Conservation (phyloP, 2,797 vertebrate genomes). For the Acipenser oxyrinchus region DNA sequence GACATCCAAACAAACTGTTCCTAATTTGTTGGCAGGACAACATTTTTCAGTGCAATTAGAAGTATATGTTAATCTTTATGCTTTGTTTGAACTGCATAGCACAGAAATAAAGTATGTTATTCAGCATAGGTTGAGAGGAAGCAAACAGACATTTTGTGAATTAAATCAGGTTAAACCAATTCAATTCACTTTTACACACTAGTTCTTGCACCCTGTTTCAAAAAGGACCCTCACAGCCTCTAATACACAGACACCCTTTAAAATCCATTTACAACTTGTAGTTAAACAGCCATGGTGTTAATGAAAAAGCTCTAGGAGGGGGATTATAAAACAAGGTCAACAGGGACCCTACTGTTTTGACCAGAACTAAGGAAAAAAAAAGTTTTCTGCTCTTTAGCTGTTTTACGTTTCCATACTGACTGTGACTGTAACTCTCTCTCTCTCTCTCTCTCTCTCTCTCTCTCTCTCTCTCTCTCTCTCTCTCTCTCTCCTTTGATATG, state of each 20-base stretch:
- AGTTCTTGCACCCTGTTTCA: too few relatives aligned
- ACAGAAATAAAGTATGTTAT: background rate
- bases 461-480: conserved; percentile 29
- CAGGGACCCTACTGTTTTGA: conserved; percentile 35
- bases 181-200: too few relatives aligned
- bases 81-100: conserved; percentile 3
- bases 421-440: conserved; percentile 37
- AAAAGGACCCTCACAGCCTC: too few relatives aligned
- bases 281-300: conserved; percentile 20
- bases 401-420: conserved; percentile 43
- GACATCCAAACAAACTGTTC: background rate
- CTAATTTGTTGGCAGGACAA: conserved; percentile 4
- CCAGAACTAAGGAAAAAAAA: conserved; percentile 28
- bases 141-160: background rate
- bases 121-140: conserved; percentile 3
- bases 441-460: too few relatives aligned
- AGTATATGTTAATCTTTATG: conserved; percentile 4
- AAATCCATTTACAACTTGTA: conserved; percentile 20
- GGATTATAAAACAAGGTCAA: conserved; percentile 20
- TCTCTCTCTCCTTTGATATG: background rate
- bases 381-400: conserved; percentile 34
- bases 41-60: background rate
- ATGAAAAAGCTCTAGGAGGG: conserved; percentile 21
- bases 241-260: background rate
- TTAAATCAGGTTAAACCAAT: too few relatives aligned